phyloP scores from a whole-genome alignment of 2,797 vertebrate genomes.

The Synaphobranchus kaupii region DNA sequence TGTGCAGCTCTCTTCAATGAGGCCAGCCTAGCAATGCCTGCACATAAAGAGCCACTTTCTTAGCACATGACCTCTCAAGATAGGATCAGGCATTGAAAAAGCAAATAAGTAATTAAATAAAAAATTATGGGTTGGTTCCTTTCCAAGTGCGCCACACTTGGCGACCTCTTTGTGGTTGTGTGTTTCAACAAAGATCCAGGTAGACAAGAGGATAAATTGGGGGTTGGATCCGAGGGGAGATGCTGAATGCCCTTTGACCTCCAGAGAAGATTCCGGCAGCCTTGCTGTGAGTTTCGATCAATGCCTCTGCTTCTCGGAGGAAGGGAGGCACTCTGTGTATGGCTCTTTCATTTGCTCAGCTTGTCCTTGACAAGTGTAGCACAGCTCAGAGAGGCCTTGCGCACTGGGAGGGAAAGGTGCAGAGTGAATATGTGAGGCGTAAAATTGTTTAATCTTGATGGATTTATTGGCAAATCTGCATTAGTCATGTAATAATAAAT shows the following conservation, averaged over 20 bases:
- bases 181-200: conserved; percentile 28
- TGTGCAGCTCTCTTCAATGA: conserved; percentile 46
- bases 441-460: conserved; percentile 17
- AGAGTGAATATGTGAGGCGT: background rate
- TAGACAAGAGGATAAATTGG: conserved; percentile 18
- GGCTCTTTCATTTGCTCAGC: background rate
- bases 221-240: conserved; percentile 9
- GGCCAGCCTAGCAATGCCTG: conserved; percentile 43
- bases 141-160: background rate
- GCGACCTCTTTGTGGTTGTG: background rate
- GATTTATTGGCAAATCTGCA: conserved; percentile 27
- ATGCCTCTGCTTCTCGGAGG: background rate
- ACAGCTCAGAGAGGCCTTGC: background rate
- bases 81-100: conserved; percentile 36
- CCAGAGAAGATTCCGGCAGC: background rate
- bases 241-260: background rate
- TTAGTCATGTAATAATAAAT: conserved; percentile 27
- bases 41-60: conserved; percentile 31
- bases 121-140: background rate
- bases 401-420: background rate
- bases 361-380: conserved; percentile 14
- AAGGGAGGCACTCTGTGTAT: background rate
- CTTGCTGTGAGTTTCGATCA: background rate
- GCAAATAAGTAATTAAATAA: conserved; percentile 6
- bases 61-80: conserved; percentile 38